Percentiles rank a stretch among this genome's conserved stretches.
These are phyloP conservation scores for Eidolon dupreanum DNA, from an alignment of 2,797 vertebrate genomes.

Conservation along the genomic window DNA sequence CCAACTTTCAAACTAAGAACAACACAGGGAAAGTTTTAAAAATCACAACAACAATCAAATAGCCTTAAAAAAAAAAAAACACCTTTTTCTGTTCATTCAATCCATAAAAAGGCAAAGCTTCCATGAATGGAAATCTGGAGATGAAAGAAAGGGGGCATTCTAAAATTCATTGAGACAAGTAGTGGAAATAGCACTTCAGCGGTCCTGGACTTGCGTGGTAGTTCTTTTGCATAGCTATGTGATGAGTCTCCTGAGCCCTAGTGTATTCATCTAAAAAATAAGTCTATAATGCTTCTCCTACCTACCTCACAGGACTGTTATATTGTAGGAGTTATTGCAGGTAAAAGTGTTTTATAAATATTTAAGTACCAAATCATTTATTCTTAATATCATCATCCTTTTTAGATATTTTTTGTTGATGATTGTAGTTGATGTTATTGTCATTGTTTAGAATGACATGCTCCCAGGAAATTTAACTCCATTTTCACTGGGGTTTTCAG, in stretches of 20 bases:
- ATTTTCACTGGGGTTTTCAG: constrained; percentile 18
- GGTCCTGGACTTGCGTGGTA: not conserved
- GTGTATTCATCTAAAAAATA: not conserved
- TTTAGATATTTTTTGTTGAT: not conserved
- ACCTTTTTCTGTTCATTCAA: not conserved
- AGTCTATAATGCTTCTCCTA: not conserved
- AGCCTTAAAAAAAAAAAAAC: not conserved
- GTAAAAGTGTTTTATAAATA: not conserved
- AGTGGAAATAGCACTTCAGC: not conserved
- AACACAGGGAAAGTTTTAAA: not conserved
- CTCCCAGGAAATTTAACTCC: not conserved
- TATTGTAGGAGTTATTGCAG: not conserved
- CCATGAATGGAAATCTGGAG: not conserved
- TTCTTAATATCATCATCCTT: not conserved
- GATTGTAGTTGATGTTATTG: not conserved
- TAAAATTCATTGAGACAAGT: not conserved
- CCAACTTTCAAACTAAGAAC: not conserved
- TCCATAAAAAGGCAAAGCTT: not conserved
- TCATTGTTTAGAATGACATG: not conserved
- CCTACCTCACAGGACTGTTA: not conserved
- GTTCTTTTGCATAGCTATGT: not conserved
- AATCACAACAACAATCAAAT: not conserved
- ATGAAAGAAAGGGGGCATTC: not conserved
- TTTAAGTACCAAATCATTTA: not conserved
- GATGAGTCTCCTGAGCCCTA: not conserved